A percentile compares a stretch with the other conserved stretches of the same genome.
phyloP scores from a whole-genome alignment of 37 sponge, comb jelly and placozoan species.

The Theonella swinhoei region DNA sequence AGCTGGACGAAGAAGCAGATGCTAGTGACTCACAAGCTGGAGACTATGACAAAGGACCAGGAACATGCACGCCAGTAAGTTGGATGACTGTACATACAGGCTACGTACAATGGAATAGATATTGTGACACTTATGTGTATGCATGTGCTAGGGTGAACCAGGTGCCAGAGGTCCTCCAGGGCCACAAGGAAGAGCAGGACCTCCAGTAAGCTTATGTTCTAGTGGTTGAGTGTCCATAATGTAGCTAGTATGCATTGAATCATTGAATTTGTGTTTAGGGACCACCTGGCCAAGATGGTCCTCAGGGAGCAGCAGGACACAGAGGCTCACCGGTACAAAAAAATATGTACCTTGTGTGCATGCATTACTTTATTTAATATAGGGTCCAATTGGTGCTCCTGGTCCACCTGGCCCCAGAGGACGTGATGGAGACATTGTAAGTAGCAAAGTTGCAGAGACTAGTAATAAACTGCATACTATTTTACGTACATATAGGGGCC shows the following conservation, averaged over 20 bases:
- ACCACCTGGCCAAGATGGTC: conserved; percentile 60
- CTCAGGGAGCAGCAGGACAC: conserved; percentile 59
- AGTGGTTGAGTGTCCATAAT: conserved; percentile 5
- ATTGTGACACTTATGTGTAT: too few relatives aligned
- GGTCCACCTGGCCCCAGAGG: conserved; percentile 72
- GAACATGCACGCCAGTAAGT: conserved; percentile 31
- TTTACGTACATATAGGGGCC: conserved; percentile 7
- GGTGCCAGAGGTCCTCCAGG: conserved; percentile 66
- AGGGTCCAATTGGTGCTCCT: conserved; percentile 66
- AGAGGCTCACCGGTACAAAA: conserved; percentile 51
- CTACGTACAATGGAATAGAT: too few relatives aligned
- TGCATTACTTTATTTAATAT: neutral
- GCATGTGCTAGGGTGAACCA: conserved; percentile 52
- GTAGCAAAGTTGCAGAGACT: conserved; percentile 4
- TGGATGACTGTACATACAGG: too few relatives aligned
- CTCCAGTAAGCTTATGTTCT: conserved; percentile 40
- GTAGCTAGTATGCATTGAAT: neutral
- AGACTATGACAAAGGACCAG: conserved; percentile 24
- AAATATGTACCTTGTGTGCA: neutral
- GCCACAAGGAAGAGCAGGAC: conserved; percentile 59
- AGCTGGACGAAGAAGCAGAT: too few relatives aligned
- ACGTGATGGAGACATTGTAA: conserved; percentile 42
- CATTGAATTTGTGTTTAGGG: conserved; percentile 35
- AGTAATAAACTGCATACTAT: too few relatives aligned
- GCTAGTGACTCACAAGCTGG: neutral